Base-by-base conservation (phyloP, 2,797 vertebrate genomes). In the Xyrichtys novacula region DNA sequence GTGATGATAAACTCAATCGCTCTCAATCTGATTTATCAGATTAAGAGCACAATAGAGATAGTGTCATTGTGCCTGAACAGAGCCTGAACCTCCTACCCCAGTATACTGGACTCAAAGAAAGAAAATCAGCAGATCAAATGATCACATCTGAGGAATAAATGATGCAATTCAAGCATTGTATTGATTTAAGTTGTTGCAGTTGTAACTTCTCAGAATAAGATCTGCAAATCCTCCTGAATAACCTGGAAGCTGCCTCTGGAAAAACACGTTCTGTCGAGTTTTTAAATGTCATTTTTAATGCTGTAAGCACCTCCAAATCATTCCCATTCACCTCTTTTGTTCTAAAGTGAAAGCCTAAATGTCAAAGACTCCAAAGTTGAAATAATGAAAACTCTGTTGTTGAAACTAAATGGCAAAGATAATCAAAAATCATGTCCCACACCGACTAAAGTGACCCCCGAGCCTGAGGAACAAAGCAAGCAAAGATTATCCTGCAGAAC, bases 401-500 rank as follows among this genome's bases (percentile, higher is more conserved):
- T 54, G 32, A 39, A 10, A 54, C 39, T 36, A 56, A 63, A 16
- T 6, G 1, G 67, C 61, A 71, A 25, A 20, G 4, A 43, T 19
- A 17, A 39, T 48, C 20, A 46, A 55, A 26, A 39, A 43, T 4
- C 7, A 11, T 40, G 65, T 61, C 36, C 40, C 15, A 8, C 20
- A 20, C 29, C 20, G 7, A 44, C 32, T 9, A 44, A 39, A 53
- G 36, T 12, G 31, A 6, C 8, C 7, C 26, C 16, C 53, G 16
- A 34, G 17, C 31, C 19, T 40, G 7, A 20, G 32, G 23, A 63
- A 42, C 29, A 64, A 20, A 25, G 52, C 36, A 52, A 22, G 15
- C 49, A 57, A 34, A 46, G 32, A 39, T 39, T 20, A 46, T 42
- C 17, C 58, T 46, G 44, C 26, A 50, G 26, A 80, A 65, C 43